These are phyloP conservation scores for Misgurnus anguillicaudatus DNA, from an alignment of 2,113 vertebrate species.

Conservation along the genomic window DNA sequence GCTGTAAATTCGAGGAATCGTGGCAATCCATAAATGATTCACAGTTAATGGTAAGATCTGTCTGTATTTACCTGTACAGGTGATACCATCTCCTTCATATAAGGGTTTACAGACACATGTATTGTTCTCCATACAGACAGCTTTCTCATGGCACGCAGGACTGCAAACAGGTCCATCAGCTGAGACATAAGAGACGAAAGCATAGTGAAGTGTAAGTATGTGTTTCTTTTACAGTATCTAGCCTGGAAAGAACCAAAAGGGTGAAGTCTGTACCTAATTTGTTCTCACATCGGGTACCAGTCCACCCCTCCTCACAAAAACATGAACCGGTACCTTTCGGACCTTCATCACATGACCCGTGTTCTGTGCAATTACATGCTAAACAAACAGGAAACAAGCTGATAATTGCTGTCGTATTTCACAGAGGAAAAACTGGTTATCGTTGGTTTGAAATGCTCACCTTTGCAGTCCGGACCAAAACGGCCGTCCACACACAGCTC, in stretches of 20 bases:
- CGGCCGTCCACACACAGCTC: conserved; percentile 79
- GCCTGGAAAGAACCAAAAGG: not conserved
- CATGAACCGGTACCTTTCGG: conserved; percentile 80
- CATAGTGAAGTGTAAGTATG: not conserved
- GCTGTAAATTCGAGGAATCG: not conserved
- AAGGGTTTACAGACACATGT: conserved; percentile 84
- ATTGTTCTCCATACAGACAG: conserved; percentile 82
- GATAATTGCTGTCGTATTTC: not conserved
- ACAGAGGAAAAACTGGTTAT: not conserved
- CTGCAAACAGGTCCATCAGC: conserved; percentile 70
- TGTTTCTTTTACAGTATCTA: not conserved
- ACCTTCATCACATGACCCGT: conserved; percentile 83
- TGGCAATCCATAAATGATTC: no score
- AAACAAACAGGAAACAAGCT: conserved; percentile 36
- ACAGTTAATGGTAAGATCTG: not conserved
- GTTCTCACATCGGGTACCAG: conserved; percentile 79
- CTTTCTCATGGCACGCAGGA: conserved; percentile 81
- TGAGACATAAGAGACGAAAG: conserved; percentile 49
- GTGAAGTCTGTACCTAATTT: conserved; percentile 69
- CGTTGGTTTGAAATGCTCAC: conserved; percentile 65
- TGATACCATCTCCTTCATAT: conserved; percentile 87
- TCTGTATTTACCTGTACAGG: conserved; percentile 79
- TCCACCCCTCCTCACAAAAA: conserved; percentile 87
- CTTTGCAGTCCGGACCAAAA: conserved; percentile 80
- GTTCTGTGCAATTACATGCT: conserved; percentile 86